Conservation (phyloP, 2,113 vertebrate genomes). For the Lasiurus borealis region DNA sequence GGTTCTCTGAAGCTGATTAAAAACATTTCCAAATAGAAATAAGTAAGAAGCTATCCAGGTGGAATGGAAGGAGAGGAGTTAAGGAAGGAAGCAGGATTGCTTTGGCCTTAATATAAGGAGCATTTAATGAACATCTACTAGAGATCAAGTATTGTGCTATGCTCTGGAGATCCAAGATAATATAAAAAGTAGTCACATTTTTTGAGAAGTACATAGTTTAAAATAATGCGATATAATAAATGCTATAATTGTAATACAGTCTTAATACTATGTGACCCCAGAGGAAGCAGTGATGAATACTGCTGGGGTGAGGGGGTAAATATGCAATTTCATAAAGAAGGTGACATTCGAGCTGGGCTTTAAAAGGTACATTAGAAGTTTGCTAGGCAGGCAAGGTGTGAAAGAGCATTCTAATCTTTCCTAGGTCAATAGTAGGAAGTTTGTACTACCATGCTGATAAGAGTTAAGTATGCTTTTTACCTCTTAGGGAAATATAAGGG, state of each 20-base stretch:
- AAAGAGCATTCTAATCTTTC: constrained; percentile 59
- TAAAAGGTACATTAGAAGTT: constrained; percentile 55
- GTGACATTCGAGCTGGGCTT: constrained; percentile 56
- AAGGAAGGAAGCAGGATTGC: constrained; percentile 26
- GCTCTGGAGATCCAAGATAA: constrained; percentile 30
- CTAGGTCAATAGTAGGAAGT: constrained; percentile 63
- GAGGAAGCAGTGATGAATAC: constrained; percentile 46
- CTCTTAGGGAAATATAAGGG: constrained; percentile 43
- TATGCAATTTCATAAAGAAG: constrained; percentile 55
- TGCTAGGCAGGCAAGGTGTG: constrained; percentile 12
- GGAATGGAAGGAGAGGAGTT: neutral
- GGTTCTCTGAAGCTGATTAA: constrained; percentile 31
- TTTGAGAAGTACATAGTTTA: constrained; percentile 54
- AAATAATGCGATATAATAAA: neutral
- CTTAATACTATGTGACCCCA: neutral
- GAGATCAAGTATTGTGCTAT: neutral
- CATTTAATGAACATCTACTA: constrained; percentile 38
- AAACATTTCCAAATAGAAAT: constrained; percentile 53
- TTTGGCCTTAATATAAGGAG: constrained; percentile 50
- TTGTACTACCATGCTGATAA: constrained; percentile 61
- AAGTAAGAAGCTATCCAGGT: constrained; percentile 26
- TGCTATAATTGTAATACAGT: neutral
- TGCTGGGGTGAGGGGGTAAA: constrained; percentile 28
- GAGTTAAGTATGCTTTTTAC: constrained; percentile 51
- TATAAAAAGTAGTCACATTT: constrained; percentile 41